These are phyloP conservation scores for Drosophila dunni DNA, from an alignment of 1,140 invertebrate species.

Conservation along the genomic window DNA sequence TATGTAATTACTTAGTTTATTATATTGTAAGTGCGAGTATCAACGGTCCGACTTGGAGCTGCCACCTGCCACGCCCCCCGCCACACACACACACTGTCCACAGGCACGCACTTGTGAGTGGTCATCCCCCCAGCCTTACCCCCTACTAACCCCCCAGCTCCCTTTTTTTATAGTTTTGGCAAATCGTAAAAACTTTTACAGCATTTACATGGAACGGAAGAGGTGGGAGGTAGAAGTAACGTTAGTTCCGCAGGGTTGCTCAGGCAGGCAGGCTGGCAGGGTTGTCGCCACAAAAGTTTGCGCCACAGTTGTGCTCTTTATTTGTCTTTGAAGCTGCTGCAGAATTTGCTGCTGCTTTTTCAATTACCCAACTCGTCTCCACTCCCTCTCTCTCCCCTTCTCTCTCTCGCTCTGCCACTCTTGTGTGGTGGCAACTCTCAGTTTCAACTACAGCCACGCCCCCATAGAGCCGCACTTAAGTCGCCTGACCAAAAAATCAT, in stretches of 20 bases:
- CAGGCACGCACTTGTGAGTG: slow-evolving; percentile 41
- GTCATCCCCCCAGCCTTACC: background rate
- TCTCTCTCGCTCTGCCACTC: background rate
- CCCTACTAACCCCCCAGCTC: slow-evolving; percentile 13
- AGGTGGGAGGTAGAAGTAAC: background rate
- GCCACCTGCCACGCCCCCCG: background rate
- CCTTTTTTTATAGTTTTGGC: slow-evolving; percentile 73
- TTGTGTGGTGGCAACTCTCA: slow-evolving; percentile 6
- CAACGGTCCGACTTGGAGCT: slow-evolving; percentile 37
- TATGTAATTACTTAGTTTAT: slow-evolving; percentile 81
- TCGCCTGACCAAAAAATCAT: slow-evolving; percentile 79
- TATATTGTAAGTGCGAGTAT: slow-evolving; percentile 76
- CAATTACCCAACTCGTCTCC: slow-evolving; percentile 59
- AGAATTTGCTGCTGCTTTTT: slow-evolving; percentile 54
- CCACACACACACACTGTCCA: background rate
- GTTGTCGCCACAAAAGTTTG: slow-evolving; percentile 76
- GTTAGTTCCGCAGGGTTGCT: slow-evolving; percentile 33
- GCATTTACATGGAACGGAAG: slow-evolving; percentile 71
- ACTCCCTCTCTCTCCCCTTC: background rate
- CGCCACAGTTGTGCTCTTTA: slow-evolving; percentile 54
- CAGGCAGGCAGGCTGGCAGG: slow-evolving; percentile 26
- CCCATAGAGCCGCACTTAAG: slow-evolving; percentile 65
- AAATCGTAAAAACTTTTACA: slow-evolving; percentile 82
- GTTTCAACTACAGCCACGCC: slow-evolving; percentile 29
- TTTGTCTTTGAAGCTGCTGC: slow-evolving; percentile 68